A percentile compares a stretch with the other conserved stretches of the same genome.
phyloP scores from a whole-genome alignment of 2,113 vertebrate species.

The Puntigrus tetrazona region DNA sequence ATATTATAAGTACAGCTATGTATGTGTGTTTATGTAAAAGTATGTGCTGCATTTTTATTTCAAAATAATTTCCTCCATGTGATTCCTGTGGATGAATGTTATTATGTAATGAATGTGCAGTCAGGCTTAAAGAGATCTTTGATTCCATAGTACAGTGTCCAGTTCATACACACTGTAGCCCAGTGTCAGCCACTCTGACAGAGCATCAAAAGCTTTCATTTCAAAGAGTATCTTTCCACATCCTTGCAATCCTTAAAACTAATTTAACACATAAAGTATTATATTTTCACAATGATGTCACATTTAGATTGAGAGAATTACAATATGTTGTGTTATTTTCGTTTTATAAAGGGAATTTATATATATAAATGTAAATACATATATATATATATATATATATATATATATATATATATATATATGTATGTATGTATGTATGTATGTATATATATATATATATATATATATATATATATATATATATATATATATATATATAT shows the following conservation, averaged over 20 bases:
- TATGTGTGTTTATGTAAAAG: neutral
- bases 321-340: neutral
- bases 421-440: too few species aligned
- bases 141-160: neutral
- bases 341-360: too few species aligned
- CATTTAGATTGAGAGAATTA: neutral
- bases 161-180: neutral
- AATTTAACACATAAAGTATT: neutral
- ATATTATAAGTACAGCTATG: neutral
- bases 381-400: too few species aligned
- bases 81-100: constrained; percentile 13
- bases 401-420: too few species aligned
- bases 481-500: too few species aligned
- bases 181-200: neutral
- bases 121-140: constrained; percentile 22
- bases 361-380: too few species aligned
- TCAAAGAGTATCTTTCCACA: neutral
- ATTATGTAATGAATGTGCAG: constrained; percentile 50
- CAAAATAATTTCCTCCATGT: constrained; percentile 8
- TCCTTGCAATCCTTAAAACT: neutral
- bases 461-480: too few species aligned
- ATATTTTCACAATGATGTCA: neutral
- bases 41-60: constrained; percentile 21
- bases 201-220: neutral
- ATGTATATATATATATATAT: too few species aligned